phyloP scores from a whole-genome alignment of 2,113 vertebrate species.

The Ochotona princeps region DNA sequence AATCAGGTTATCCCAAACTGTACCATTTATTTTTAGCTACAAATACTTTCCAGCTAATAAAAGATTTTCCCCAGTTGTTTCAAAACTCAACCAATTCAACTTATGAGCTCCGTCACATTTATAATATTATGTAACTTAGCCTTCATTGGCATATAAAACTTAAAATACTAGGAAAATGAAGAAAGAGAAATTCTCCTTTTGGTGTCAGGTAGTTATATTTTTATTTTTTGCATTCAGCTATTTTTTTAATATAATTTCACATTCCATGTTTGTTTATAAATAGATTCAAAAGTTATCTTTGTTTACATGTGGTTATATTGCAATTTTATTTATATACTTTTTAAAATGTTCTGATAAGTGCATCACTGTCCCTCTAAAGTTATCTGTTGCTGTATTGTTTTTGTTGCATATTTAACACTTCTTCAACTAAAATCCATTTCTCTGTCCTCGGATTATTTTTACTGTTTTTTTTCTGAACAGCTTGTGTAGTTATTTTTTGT shows the following conservation, averaged over 20 bases:
- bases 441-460: conserved; percentile 27
- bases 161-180: conserved; percentile 18
- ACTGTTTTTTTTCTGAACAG: not conserved
- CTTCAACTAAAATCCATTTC: not conserved
- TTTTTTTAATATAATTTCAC: conserved; percentile 2
- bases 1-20: conserved; percentile 60
- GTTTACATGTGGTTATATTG: not conserved
- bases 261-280: not conserved
- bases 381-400: not conserved
- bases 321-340: conserved; percentile 6
- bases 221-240: not conserved
- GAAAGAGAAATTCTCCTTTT: conserved; percentile 6
- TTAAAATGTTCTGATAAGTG: not conserved
- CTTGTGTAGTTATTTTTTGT: not conserved
- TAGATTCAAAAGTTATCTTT: not conserved
- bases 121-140: not conserved
- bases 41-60: conserved; percentile 16
- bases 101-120: not conserved
- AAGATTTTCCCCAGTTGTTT: conserved; percentile 50
- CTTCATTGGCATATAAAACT: conserved; percentile 8
- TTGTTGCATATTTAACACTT: conserved; percentile 23
- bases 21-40: conserved; percentile 57
- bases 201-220: not conserved
- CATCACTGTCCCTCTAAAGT: not conserved
- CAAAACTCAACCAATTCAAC: conserved; percentile 6